Evolutionary conservation across 2,113 vertebrate species (phyloP).

Genomic region (Crypturellus undulatus): DNA sequence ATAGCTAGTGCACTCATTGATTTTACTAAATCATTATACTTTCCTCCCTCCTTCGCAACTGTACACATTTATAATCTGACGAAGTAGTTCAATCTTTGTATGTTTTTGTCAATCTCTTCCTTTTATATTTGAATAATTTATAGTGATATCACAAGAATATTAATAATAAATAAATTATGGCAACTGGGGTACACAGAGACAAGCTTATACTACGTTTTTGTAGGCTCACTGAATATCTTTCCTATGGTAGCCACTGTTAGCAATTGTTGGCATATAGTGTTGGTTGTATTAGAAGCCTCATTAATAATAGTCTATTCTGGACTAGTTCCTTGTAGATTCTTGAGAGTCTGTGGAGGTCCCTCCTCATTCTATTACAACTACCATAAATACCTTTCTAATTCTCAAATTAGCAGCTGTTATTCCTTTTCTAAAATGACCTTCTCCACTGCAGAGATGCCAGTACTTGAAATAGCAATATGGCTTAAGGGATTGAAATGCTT

Average conservation of each 20-base stretch:
- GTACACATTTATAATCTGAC: not conserved
- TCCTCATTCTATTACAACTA: slow-evolving; percentile 8
- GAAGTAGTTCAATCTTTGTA: not conserved
- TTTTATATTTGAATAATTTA: not conserved
- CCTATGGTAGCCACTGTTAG: not conserved
- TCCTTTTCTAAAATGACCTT: slow-evolving; percentile 48
- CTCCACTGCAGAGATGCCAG: not conserved
- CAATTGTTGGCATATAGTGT: slow-evolving; percentile 24
- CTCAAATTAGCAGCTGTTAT: slow-evolving; percentile 64
- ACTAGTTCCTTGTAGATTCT: slow-evolving; percentile 47
- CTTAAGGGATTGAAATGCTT: not conserved
- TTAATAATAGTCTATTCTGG: slow-evolving; percentile 18
- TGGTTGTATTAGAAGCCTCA: slow-evolving; percentile 39
- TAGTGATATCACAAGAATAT: not conserved
- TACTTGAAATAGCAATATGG: slow-evolving; percentile 9
- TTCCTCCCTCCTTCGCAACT: not conserved
- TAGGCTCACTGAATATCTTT: not conserved
- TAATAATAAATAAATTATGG: not conserved
- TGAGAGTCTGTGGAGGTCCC: slow-evolving; percentile 41
- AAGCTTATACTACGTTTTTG: not conserved
- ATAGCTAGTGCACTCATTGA: not conserved
- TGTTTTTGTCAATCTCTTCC: not conserved
- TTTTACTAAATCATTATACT: not conserved
- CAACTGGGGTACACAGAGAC: not conserved
- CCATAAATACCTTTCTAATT: slow-evolving; percentile 56